phyloP scores from a whole-genome alignment of 2,888 invertebrate species.

The Thyatira batis region DNA sequence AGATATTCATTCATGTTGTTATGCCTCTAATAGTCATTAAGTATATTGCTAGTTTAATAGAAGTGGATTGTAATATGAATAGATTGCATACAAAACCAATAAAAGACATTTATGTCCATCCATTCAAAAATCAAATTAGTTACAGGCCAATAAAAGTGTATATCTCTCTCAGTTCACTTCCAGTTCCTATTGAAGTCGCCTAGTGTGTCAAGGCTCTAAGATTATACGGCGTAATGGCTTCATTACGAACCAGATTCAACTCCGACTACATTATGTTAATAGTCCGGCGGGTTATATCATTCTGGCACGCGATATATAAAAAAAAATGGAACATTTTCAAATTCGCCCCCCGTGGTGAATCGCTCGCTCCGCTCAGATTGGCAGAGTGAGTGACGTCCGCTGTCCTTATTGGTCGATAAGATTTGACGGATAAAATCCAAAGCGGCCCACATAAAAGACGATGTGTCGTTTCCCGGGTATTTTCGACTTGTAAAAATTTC shows the following conservation, averaged over 20 bases:
- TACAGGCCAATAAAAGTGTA: background rate
- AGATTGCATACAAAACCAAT: background rate
- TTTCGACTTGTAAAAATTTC: slow-evolving; percentile 71
- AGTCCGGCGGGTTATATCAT: slow-evolving; percentile 59
- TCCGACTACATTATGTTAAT: slow-evolving; percentile 60
- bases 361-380: slow-evolving; percentile 69
- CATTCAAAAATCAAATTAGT: background rate
- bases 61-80: too few relatives aligned
- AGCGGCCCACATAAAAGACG: slow-evolving; percentile 74
- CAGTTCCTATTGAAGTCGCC: slow-evolving; percentile 10
- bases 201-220: slow-evolving; percentile 28
- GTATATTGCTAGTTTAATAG: too few relatives aligned
- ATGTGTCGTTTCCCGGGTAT: slow-evolving; percentile 67
- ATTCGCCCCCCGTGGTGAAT: slow-evolving; percentile 73
- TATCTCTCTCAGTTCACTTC: background rate
- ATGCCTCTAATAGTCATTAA: slow-evolving; percentile 7
- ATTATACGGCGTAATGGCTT: slow-evolving; percentile 54
- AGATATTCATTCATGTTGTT: too few relatives aligned
- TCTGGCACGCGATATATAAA: slow-evolving; percentile 70
- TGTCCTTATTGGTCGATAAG: slow-evolving; percentile 81
- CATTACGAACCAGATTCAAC: slow-evolving; percentile 50
- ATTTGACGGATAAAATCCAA: slow-evolving; percentile 74
- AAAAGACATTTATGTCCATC: background rate
- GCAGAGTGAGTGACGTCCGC: slow-evolving; percentile 80
- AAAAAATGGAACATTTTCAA: slow-evolving; percentile 66